Conservation (phyloP, 2,888 invertebrate genomes). For the Metalampra italica region DNA sequence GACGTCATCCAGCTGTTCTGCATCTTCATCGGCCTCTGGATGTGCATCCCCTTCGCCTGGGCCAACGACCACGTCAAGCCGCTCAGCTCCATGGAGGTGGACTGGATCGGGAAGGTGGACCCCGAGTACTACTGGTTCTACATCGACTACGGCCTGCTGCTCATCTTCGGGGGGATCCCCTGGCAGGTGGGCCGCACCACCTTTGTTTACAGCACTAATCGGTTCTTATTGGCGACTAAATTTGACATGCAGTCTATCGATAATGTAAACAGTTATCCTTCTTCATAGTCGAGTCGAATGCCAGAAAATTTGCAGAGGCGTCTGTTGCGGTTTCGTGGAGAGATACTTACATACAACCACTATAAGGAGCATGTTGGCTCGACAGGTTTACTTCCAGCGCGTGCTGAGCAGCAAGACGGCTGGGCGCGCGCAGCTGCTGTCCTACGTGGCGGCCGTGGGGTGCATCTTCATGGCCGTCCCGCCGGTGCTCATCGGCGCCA, state of each 20-base stretch:
- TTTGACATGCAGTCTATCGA: too few species aligned
- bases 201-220: not conserved
- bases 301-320: too few species aligned
- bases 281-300: too few species aligned
- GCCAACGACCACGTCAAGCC: conserved; percentile 90
- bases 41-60: conserved; percentile 98
- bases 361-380: too few species aligned
- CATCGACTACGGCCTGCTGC: conserved; percentile 91
- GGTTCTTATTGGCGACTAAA: too few species aligned
- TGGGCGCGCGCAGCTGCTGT: conserved; percentile 93
- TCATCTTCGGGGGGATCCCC: conserved; percentile 97
- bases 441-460: conserved; percentile 97
- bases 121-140: conserved; percentile 88
- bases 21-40: conserved; percentile 98
- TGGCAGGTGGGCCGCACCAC: conserved; percentile 86
- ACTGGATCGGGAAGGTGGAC: conserved; percentile 92
- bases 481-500: conserved; percentile 97
- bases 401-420: conserved; percentile 98
- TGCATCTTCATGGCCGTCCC: conserved; percentile 98
- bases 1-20: conserved; percentile 99
- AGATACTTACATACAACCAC: too few species aligned
- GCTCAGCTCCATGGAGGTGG: conserved; percentile 88
- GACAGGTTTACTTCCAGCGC: conserved; percentile 98
- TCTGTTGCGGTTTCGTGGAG: too few species aligned
- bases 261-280: too few species aligned